Evolutionary conservation across 2,888 invertebrate species (phyloP), one percentile per base, ranked within the genome.

Genomic region (Ophonus ardosiacus): DNA sequence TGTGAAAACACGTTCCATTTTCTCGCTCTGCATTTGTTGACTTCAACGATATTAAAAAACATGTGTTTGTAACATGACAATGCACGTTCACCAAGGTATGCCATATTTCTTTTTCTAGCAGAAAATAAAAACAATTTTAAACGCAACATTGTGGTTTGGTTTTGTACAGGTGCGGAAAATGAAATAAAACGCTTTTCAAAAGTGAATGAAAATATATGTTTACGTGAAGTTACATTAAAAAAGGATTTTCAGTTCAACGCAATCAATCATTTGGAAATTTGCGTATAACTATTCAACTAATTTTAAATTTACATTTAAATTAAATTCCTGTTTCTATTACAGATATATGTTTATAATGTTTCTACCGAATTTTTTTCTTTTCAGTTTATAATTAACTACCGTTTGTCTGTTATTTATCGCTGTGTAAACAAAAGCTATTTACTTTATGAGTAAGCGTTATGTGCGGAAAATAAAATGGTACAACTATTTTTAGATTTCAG

Each of bases 11-110:
- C 65, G 38, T 65, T 65, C 65, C 24, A 65, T 31, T 65, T 31
- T 65, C 65, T 24, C 13, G 13, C 8, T n/a, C 24, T 65, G 65
- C 65, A 65, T 65, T 65, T 65, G 31, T n/a, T 10, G 31, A 13
- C 65, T 65, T 65, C 65, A 59, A 13, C 65, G 5, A 65, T 65
- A 65, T 65, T 31, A 65, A 65, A 61, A 65, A 65, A 31, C 65
- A 65, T 65, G 65, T 31, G 15, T 65, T 65, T 38, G n/a, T n/a
- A 65, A 65, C 65, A 65, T 31, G 31, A 65, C 65, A 65, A 38
- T 65, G 31, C 6, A 65, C 8, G 24, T 63, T 63, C n/a, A 7
- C 18, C 10, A 21, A 63, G 24, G 24, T 63, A 59, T 61, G 18
- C 10, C 21, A 24, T 31, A 31, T 65, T 65, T 31, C 24, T 65